Conservation (phyloP, 2,113 vertebrate genomes). For the Fregata magnificens region DNA sequence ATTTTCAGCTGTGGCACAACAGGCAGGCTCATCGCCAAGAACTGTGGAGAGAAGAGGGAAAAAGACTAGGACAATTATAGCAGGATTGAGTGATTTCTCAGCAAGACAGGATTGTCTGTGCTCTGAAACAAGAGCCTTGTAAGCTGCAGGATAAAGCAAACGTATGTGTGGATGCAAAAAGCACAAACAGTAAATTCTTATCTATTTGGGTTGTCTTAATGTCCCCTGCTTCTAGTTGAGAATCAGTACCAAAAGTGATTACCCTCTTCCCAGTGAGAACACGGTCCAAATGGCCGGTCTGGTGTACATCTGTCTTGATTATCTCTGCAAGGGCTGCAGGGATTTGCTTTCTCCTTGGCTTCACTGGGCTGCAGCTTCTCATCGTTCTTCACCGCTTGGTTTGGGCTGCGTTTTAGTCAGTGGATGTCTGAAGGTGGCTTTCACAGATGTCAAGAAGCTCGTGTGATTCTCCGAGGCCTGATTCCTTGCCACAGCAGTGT, state of each 20-base stretch:
- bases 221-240: background rate
- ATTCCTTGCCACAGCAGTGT: background rate
- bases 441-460: background rate
- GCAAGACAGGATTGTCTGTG: background rate
- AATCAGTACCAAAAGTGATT: background rate
- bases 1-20: slow-evolving; percentile 25
- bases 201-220: background rate
- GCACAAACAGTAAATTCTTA: background rate
- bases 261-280: background rate
- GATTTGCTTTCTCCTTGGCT: background rate
- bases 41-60: background rate
- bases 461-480: fast-evolving
- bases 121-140: background rate
- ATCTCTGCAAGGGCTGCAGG: background rate
- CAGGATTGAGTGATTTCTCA: background rate
- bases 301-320: background rate
- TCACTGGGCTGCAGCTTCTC: background rate
- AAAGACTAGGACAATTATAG: background rate
- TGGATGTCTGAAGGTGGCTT: background rate
- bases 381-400: fast-evolving
- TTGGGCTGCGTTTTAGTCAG: background rate
- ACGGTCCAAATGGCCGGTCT: background rate
- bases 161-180: fast-evolving
- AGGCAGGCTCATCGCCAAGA: slow-evolving; percentile 4
- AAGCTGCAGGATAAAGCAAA: background rate